Evolutionary conservation across 92 coral and sea anemone species (phyloP).

Genomic region (Pocillopora meandrina): DNA sequence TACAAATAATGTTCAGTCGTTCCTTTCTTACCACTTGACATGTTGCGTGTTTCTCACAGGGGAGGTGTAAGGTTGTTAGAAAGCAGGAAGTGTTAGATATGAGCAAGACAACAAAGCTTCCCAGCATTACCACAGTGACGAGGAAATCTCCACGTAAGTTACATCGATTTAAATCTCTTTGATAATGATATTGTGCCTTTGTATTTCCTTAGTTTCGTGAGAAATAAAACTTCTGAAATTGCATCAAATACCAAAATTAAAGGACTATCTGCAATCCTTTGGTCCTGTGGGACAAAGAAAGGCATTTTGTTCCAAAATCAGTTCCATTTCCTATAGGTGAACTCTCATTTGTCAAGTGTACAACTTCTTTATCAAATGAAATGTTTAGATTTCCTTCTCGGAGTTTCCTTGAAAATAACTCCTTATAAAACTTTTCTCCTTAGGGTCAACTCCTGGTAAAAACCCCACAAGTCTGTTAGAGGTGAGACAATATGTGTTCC

Average conservation of each 20-base stretch:
- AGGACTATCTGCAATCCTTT: too few species aligned
- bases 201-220: too few species aligned
- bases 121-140: slow-evolving; percentile 54
- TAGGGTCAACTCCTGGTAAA: slow-evolving; percentile 67
- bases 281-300: too few species aligned
- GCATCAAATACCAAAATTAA: too few species aligned
- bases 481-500: slow-evolving; percentile 26
- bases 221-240: too few species aligned
- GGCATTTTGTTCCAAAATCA: too few species aligned
- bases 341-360: too few species aligned
- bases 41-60: slow-evolving; percentile 40
- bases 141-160: slow-evolving; percentile 58
- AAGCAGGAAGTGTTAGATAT: slow-evolving; percentile 83
- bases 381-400: background rate
- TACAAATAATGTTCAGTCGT: background rate
- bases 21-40: background rate
- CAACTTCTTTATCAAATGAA: too few species aligned
- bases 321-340: too few species aligned
- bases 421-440: background rate
- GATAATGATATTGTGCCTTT: background rate
- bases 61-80: slow-evolving; percentile 86
- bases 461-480: slow-evolving; percentile 70
- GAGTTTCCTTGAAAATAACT: background rate
- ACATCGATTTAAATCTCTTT: background rate
- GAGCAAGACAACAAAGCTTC: slow-evolving; percentile 70